Percentiles rank a stretch among this genome's conserved stretches.
phyloP scores from a whole-genome alignment of 2,888 invertebrate genomes.

The Erannis defoliaria region DNA sequence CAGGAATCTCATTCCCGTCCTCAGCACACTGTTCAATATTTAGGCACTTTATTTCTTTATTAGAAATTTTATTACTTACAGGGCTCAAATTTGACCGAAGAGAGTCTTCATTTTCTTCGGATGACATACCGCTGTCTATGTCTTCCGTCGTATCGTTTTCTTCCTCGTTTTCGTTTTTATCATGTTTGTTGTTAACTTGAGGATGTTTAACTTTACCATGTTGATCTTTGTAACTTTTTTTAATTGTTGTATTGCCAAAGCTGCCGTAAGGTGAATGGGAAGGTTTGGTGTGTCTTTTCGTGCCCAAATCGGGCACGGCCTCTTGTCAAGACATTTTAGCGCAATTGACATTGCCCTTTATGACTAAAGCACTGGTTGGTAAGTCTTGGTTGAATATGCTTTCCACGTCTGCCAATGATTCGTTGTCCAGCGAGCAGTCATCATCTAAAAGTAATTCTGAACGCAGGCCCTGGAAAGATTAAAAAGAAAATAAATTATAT shows the following conservation, averaged over 20 bases:
- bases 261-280: slow-evolving; percentile 71
- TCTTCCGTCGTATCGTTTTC: slow-evolving; percentile 51
- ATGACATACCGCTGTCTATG: slow-evolving; percentile 81
- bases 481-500: not conserved
- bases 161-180: slow-evolving; percentile 46
- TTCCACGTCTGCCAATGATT: slow-evolving; percentile 70
- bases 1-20: slow-evolving; percentile 81
- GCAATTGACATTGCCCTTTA: slow-evolving; percentile 69
- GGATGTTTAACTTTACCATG: slow-evolving; percentile 27
- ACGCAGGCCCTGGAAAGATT: slow-evolving; percentile 70
- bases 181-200: slow-evolving; percentile 18
- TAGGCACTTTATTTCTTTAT: slow-evolving; percentile 81
- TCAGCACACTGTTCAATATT: slow-evolving; percentile 68
- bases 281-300: slow-evolving; percentile 53
- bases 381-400: slow-evolving; percentile 72
- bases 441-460: slow-evolving; percentile 77
- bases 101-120: slow-evolving; percentile 80
- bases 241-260: slow-evolving; percentile 70
- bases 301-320: slow-evolving; percentile 80
- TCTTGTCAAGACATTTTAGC: slow-evolving; percentile 79
- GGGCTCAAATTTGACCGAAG: slow-evolving; percentile 64
- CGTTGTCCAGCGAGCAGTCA: slow-evolving; percentile 70
- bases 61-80: slow-evolving; percentile 57
- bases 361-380: slow-evolving; percentile 67
- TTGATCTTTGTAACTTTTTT: slow-evolving; percentile 34